These are phyloP conservation scores for Turdus rufiventris DNA, from an alignment of 2,113 vertebrate species.

Conservation along the genomic window DNA sequence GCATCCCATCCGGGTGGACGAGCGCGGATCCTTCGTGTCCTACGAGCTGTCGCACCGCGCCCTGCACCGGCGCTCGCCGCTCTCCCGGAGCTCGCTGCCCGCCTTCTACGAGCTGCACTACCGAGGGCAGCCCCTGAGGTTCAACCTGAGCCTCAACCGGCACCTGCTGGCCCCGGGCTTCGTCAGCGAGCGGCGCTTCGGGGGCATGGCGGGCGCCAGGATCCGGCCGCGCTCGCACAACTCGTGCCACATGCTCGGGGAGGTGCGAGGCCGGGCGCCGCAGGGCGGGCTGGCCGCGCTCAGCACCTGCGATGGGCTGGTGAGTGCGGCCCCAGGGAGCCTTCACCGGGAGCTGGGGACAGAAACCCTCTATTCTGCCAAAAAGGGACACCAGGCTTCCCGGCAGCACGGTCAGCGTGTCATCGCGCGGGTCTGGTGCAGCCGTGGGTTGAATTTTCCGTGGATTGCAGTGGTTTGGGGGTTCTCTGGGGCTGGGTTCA, in stretches of 20 bases:
- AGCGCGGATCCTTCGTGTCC: conserved; percentile 86
- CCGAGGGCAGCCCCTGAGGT: conserved; percentile 74
- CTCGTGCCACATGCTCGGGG: conserved; percentile 85
- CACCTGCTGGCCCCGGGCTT: conserved; percentile 85
- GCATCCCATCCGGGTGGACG: conserved; percentile 84
- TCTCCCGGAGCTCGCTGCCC: not conserved
- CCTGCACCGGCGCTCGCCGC: conserved; percentile 76
- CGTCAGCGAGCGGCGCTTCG: conserved; percentile 80
- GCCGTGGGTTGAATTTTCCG: not conserved
- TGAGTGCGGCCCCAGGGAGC: conserved; percentile 59
- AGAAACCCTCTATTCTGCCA: too few relatives aligned
- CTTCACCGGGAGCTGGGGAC: accelerated
- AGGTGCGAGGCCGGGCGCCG: conserved; percentile 72
- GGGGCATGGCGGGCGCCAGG: conserved; percentile 71
- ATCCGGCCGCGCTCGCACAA: conserved; percentile 46
- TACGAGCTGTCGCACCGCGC: conserved; percentile 81
- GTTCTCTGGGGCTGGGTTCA: not conserved
- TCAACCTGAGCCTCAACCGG: conserved; percentile 87
- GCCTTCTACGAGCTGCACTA: conserved; percentile 83
- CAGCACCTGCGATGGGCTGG: conserved; percentile 91
- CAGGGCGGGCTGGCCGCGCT: conserved; percentile 80
- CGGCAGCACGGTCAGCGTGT: not conserved
- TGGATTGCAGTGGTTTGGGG: not conserved
- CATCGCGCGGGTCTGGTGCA: accelerated
- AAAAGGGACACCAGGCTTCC: not conserved